A percentile compares a stretch with the other conserved stretches of the same genome.
Evolutionary conservation across 2,888 invertebrate genomes (phyloP).

Genomic region (Lepidocyrtoides sp.): DNA sequence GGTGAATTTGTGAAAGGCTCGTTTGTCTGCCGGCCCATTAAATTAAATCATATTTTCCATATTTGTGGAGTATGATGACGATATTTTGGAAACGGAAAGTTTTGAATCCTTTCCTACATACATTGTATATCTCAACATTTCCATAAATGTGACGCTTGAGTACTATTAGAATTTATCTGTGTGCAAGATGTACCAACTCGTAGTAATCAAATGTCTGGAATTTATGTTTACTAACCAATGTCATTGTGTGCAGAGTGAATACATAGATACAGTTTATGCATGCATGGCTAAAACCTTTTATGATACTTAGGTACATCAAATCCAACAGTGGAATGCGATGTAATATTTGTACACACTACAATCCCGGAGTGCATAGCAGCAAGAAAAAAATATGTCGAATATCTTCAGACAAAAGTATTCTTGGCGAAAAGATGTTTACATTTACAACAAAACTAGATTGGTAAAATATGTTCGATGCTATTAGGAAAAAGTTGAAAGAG

Average conservation of each 20-base stretch:
- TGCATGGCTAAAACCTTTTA: not conserved
- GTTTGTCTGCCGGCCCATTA: not conserved
- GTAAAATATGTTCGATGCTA: not conserved
- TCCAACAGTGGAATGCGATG: not conserved
- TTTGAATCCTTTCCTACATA: not conserved
- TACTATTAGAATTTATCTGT: not conserved
- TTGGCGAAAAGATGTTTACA: not conserved
- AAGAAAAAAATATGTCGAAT: not conserved
- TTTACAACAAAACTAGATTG: not conserved
- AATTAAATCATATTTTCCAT: not conserved
- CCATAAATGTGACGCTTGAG: not conserved
- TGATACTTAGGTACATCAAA: not conserved
- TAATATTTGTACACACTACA: not conserved
- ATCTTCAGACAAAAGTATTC: not conserved
- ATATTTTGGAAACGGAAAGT: not conserved
- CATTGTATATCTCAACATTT: not conserved
- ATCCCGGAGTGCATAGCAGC: no score
- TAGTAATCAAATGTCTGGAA: not conserved
- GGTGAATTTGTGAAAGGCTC: not conserved
- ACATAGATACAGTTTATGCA: not conserved
- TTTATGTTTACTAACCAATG: conserved; percentile 13
- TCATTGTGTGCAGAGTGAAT: not conserved
- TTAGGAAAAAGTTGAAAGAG: not conserved
- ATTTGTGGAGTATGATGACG: not conserved
- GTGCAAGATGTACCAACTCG: not conserved